Evolutionary conservation across 2,113 vertebrate species (phyloP).

Genomic region (Zapornia atra): DNA sequence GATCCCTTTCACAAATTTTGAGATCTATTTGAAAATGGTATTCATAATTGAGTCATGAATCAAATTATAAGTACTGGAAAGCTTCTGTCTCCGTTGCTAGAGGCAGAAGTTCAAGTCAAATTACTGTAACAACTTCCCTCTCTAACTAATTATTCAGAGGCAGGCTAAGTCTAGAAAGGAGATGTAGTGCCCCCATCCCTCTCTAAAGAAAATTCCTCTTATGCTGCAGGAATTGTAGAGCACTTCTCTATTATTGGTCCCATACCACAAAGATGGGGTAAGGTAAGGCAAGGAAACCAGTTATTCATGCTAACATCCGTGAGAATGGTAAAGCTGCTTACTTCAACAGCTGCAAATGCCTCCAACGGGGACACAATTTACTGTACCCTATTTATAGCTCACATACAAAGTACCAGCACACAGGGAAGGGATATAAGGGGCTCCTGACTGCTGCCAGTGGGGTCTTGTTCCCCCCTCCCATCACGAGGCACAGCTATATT

Average conservation of each 20-base stretch:
- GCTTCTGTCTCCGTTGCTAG: neutral
- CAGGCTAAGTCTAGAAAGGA: neutral
- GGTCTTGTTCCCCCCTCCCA: fast-evolving
- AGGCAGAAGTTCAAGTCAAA: neutral
- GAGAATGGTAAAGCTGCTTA: neutral
- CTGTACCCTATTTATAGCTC: neutral
- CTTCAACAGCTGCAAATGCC: neutral
- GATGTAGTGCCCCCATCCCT: neutral
- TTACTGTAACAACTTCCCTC: neutral
- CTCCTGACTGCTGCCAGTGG: neutral
- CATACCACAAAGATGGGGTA: neutral
- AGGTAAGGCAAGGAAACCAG: neutral
- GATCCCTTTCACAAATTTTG: neutral
- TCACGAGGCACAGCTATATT: neutral
- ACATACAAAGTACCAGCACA: neutral
- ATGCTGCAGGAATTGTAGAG: neutral
- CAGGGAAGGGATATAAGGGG: neutral
- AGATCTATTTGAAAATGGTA: neutral
- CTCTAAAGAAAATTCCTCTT: neutral
- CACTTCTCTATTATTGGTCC: neutral
- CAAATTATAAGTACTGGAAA: slow-evolving; percentile 19
- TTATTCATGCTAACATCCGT: neutral
- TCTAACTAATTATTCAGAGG: neutral
- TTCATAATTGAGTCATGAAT: neutral
- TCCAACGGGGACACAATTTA: neutral